A percentile compares a stretch with the other conserved stretches of the same genome.
Conservation (phyloP, 2,888 invertebrate species). For the Helobdella robusta region DNA sequence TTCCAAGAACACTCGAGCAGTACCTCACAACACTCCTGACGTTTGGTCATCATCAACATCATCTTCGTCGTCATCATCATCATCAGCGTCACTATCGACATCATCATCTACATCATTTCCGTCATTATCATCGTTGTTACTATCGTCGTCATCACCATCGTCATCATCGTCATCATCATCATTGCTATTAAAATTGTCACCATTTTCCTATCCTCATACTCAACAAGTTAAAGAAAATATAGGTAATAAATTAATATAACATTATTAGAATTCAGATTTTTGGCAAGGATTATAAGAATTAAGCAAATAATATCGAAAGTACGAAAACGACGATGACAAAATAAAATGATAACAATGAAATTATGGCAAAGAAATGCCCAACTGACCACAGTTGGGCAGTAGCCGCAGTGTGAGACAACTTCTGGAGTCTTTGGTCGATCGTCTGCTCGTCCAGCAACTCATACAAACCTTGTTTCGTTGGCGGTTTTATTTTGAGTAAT, state of each 20-base stretch:
- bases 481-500: no score
- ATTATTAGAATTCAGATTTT: no score
- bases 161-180: not conserved
- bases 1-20: slow-evolving; percentile 81
- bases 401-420: slow-evolving; percentile 48
- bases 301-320: not conserved
- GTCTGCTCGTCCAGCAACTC: slow-evolving; percentile 60
- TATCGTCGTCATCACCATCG: not conserved
- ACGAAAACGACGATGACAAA: not conserved
- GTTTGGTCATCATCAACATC: not conserved
- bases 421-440: slow-evolving; percentile 49
- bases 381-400: slow-evolving; percentile 43
- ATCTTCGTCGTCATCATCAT: not conserved
- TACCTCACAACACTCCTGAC: slow-evolving; percentile 72
- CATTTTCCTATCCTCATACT: no score
- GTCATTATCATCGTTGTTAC: not conserved
- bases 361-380: not conserved
- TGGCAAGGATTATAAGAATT: no score
- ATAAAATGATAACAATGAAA: not conserved
- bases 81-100: not conserved
- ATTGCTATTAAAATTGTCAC: no score
- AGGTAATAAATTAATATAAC: no score
- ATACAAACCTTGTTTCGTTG: slow-evolving; percentile 66
- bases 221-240: no score
- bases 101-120: not conserved